These are phyloP conservation scores for Orthosia gothica DNA, from an alignment of 2,888 invertebrate species.

Conservation along the genomic window DNA sequence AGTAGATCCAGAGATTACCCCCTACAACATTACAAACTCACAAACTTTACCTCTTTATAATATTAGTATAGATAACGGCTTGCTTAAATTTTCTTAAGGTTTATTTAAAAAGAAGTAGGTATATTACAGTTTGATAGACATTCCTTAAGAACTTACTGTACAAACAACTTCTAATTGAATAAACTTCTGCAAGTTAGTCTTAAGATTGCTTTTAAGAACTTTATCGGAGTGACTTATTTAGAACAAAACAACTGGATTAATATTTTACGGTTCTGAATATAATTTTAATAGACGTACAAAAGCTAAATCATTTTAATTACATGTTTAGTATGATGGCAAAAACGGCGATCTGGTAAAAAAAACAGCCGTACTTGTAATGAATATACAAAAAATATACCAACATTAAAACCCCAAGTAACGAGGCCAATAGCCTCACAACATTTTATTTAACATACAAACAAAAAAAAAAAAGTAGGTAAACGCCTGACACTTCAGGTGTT, in stretches of 20 bases:
- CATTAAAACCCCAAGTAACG: neutral
- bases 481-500: conserved; percentile 15
- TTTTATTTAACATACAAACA: neutral
- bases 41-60: too few species aligned
- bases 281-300: neutral
- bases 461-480: neutral
- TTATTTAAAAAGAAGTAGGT: conserved; percentile 14
- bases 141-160: conserved; percentile 29
- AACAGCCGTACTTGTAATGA: neutral
- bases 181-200: conserved; percentile 45
- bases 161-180: conserved; percentile 54
- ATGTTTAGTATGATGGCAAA: neutral
- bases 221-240: conserved; percentile 32
- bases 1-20: too few species aligned
- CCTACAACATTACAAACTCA: too few species aligned
- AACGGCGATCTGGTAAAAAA: neutral
- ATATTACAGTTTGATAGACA: conserved; percentile 24
- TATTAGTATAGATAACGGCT: too few species aligned
- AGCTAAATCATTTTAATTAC: neutral
- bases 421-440: neutral
- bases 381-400: neutral
- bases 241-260: conserved; percentile 21
- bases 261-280: neutral
- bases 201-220: conserved; percentile 48
- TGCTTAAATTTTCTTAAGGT: neutral